phyloP scores from a whole-genome alignment of 1,140 invertebrate genomes.

The Drosophila parvula region DNA sequence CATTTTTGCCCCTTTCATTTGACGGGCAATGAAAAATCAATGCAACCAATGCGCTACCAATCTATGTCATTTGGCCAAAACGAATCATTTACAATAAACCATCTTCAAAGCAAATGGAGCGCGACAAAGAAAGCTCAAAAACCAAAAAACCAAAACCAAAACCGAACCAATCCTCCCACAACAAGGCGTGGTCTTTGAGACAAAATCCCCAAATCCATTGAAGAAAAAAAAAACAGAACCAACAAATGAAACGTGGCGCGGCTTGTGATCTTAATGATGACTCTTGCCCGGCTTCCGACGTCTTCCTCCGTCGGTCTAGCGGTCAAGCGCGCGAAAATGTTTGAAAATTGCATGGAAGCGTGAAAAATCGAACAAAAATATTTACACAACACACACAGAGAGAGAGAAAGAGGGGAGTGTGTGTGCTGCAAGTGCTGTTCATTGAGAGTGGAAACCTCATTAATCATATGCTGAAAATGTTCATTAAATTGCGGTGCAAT shows the following conservation, averaged over 20 bases:
- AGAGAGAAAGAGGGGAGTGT: background rate
- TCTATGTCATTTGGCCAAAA: conserved; percentile 77
- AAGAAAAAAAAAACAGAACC: conserved; percentile 8
- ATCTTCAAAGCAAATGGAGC: conserved; percentile 82
- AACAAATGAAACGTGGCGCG: conserved; percentile 74
- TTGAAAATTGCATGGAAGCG: conserved; percentile 77
- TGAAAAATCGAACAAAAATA: conserved; percentile 78
- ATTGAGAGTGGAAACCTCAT: conserved; percentile 69
- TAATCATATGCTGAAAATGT: conserved; percentile 72
- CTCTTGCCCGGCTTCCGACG: conserved; percentile 21
- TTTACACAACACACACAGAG: conserved; percentile 26
- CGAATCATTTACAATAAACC: conserved; percentile 83
- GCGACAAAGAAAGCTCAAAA: conserved; percentile 52
- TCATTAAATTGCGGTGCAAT: conserved; percentile 55
- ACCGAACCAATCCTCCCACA: conserved; percentile 41
- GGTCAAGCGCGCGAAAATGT: conserved; percentile 54
- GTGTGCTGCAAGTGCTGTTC: conserved; percentile 48
- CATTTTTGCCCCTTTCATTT: conserved; percentile 28
- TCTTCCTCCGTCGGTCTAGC: conserved; percentile 6
- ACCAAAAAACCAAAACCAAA: conserved; percentile 42
- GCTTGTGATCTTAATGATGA: conserved; percentile 74
- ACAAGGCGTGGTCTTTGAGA: conserved; percentile 10
- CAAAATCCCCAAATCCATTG: conserved; percentile 11
- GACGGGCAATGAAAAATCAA: conserved; percentile 72
- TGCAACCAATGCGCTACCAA: conserved; percentile 76